Evolutionary conservation across 2,888 invertebrate genomes (phyloP), one percentile per base, ranked within the genome.

Genomic region (Xylota segnis): DNA sequence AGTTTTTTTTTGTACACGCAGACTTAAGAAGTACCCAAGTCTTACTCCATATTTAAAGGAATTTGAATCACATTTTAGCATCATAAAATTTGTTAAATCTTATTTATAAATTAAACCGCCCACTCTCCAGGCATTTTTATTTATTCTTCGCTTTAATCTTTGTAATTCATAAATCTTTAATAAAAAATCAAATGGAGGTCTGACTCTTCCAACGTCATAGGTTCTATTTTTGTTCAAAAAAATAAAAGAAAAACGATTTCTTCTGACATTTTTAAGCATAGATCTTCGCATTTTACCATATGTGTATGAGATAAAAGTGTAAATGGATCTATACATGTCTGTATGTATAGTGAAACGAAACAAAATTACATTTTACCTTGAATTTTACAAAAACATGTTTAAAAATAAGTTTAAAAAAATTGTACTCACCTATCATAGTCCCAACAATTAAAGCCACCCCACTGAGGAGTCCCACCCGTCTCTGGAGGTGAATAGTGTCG

Each of bases 381-480:
- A 18, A 23, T 4, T 0, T 50, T 50, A 50, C 12, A 12, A 43
- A 27, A 54, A 14, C 14, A 34, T 37, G 2, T 50, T n/a, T 37
- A 12, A 52, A 29, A 4, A 68, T 45, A 45, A 23, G 29, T 52
- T 58, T 70, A 9, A 14, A 16, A 16, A 37, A 5, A 5, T n/a
- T 14, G 10, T 50, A 90, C 94, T 93, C 92, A 97, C 98, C 98
- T 92, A 98, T 98, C 98, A 98, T 98, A 89, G 98, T 98, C 91
- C 98, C 98, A 90, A 98, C 98, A 94, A 98, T 98, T 96, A 98
- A 95, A 96, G 98, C 98, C 95, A 97, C 97, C 96, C 98, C 98
- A 96, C 98, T 98, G 96, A 98, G 94, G 95, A 98, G 97, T 95
- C 98, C 98, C 96, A 98, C 97, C 96, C 97, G 97, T 96, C 98